phyloP scores from a whole-genome alignment of 64 coral and sea anemone genomes.

The Trachythela sp. region DNA sequence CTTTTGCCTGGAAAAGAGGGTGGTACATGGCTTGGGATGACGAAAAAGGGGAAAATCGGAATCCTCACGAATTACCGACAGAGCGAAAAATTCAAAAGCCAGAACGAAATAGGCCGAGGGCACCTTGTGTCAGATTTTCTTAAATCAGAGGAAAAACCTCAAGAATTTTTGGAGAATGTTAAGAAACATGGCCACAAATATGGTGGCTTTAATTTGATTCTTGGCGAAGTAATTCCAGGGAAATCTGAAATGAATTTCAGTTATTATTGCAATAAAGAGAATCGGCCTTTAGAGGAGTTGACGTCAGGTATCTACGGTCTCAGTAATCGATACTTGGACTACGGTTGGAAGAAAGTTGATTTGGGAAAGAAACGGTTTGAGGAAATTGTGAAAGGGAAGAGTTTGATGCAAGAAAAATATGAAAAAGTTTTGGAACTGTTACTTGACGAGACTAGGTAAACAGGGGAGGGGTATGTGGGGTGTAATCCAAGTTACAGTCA shows the following conservation, averaged over 20 bases:
- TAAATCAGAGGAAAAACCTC: conserved; percentile 37
- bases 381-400: conserved; percentile 51
- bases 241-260: conserved; percentile 42
- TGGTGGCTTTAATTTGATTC: conserved; percentile 82
- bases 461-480: background rate
- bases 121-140: conserved; percentile 70
- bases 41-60: conserved; percentile 68
- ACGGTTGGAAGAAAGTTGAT: conserved; percentile 72
- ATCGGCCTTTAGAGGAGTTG: conserved; percentile 39
- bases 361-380: conserved; percentile 75
- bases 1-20: conserved; percentile 59
- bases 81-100: conserved; percentile 21
- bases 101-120: conserved; percentile 62
- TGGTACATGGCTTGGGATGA: conserved; percentile 84
- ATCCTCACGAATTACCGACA: conserved; percentile 83
- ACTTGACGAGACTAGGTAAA: conserved; percentile 53
- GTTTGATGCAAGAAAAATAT: conserved; percentile 26
- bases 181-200: conserved; percentile 51
- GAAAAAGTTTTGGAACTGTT: conserved; percentile 55
- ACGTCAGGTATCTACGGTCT: conserved; percentile 74
- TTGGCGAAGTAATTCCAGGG: conserved; percentile 50
- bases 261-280: conserved; percentile 82
- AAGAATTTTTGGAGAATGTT: conserved; percentile 46
- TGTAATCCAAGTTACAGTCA: too few species aligned
- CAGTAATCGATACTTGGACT: conserved; percentile 72